A percentile compares a stretch with the other conserved stretches of the same genome.
phyloP scores from a whole-genome alignment of 2,888 invertebrate genomes.

The Brenthis ino region DNA sequence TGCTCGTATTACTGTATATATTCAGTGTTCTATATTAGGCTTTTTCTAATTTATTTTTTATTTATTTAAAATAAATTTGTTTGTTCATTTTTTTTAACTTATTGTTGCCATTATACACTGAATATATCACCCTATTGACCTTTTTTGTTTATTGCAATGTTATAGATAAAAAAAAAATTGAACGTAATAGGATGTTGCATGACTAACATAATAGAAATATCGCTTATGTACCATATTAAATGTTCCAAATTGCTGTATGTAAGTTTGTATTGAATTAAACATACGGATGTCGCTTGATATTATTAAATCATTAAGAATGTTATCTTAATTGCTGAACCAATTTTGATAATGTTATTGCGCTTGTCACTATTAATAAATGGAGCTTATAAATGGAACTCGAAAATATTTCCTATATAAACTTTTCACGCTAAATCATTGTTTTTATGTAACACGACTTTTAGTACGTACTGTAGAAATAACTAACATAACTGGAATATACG shows the following conservation, averaged over 20 bases:
- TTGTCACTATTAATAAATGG: conserved; percentile 11
- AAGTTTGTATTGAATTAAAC: conserved; percentile 6
- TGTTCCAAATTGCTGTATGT: conserved; percentile 37
- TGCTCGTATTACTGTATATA: too few relatives aligned
- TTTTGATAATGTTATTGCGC: conserved; percentile 15
- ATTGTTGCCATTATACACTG: too few relatives aligned
- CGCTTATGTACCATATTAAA: conserved; percentile 35
- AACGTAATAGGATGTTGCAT: conserved; percentile 38
- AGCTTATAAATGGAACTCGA: conserved; percentile 16
- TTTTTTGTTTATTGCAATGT: neutral
- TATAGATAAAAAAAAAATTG: conserved; percentile 12
- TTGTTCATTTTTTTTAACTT: too few relatives aligned
- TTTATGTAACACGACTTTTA: neutral
- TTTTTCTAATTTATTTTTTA: too few relatives aligned
- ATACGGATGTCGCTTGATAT: conserved; percentile 12
- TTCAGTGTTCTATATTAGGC: too few relatives aligned
- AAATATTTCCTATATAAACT: conserved; percentile 29
- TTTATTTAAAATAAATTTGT: too few relatives aligned
- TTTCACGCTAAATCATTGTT: conserved; percentile 26
- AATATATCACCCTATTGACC: too few relatives aligned
- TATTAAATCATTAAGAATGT: conserved; percentile 16
- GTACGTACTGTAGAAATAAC: too few relatives aligned
- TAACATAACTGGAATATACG: too few relatives aligned
- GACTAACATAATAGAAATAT: conserved; percentile 30
- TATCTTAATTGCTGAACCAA: conserved; percentile 30